Conservation (phyloP, 2,797 vertebrate genomes). For the Cryptoblepharus egeriae region DNA sequence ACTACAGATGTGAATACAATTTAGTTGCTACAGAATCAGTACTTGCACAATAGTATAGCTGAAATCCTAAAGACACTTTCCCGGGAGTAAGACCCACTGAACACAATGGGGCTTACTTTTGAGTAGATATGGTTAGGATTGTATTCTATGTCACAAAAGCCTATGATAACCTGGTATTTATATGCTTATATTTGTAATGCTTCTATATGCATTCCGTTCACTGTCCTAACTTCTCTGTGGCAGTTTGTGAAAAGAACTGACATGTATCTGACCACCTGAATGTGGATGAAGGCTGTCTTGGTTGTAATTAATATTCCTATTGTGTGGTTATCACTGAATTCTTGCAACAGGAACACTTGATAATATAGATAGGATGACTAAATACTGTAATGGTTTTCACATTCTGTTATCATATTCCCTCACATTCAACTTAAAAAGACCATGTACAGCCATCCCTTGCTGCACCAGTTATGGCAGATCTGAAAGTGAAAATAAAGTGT, state of each 20-base stretch:
- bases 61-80: too few relatives aligned
- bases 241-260: too few relatives aligned
- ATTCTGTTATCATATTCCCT: background rate
- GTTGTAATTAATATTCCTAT: background rate
- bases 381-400: background rate
- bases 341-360: background rate
- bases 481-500: background rate
- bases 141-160: too few relatives aligned
- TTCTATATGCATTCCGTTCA: background rate
- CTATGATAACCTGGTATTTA: background rate
- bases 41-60: background rate
- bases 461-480: background rate
- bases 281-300: too few relatives aligned
- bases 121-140: background rate
- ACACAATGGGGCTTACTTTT: too few relatives aligned
- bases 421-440: background rate
- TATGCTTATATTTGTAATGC: background rate
- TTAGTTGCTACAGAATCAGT: background rate
- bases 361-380: too few relatives aligned
- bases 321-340: background rate
- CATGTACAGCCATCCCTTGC: background rate
- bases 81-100: too few relatives aligned
- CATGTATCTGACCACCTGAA: background rate
- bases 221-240: background rate
- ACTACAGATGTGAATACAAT: background rate